Conservation (phyloP, 2,797 vertebrate genomes). For the Podargus strigoides region DNA sequence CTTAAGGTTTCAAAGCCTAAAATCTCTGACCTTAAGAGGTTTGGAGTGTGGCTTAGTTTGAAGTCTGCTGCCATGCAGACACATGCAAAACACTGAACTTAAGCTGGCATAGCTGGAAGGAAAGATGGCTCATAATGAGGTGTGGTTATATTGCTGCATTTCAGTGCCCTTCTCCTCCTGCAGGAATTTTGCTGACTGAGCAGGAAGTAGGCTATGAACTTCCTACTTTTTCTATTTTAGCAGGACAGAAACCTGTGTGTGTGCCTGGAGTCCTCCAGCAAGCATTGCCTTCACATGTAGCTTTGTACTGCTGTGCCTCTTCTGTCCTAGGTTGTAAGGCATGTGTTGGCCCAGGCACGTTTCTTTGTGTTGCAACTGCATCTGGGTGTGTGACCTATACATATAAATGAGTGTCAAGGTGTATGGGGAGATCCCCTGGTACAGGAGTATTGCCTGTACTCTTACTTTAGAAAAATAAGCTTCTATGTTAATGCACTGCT, state of each 20-base stretch:
- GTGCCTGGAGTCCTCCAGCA: background rate
- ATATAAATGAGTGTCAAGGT: rapidly evolving
- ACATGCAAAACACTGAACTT: background rate
- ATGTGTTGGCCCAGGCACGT: rapidly evolving
- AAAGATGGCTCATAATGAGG: background rate
- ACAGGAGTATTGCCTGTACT: background rate
- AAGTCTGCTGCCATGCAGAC: background rate
- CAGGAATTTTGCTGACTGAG: background rate
- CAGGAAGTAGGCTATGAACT: background rate
- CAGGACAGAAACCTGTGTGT: background rate
- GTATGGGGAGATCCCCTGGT: background rate
- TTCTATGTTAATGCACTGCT: background rate
- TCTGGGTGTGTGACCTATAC: background rate
- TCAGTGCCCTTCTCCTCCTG: rapidly evolving
- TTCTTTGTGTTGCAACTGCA: background rate
- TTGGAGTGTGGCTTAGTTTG: background rate
- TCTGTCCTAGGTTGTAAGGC: background rate
- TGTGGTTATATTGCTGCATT: background rate
- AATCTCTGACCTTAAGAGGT: slow-evolving; percentile 19
- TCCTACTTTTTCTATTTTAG: background rate
- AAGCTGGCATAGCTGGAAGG: background rate
- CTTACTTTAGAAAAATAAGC: background rate
- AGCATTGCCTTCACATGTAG: rapidly evolving
- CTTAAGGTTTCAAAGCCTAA: slow-evolving; percentile 37
- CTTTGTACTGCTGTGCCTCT: background rate